phyloP scores from a whole-genome alignment of 2,113 vertebrate genomes.

The Narcine bancroftii region DNA sequence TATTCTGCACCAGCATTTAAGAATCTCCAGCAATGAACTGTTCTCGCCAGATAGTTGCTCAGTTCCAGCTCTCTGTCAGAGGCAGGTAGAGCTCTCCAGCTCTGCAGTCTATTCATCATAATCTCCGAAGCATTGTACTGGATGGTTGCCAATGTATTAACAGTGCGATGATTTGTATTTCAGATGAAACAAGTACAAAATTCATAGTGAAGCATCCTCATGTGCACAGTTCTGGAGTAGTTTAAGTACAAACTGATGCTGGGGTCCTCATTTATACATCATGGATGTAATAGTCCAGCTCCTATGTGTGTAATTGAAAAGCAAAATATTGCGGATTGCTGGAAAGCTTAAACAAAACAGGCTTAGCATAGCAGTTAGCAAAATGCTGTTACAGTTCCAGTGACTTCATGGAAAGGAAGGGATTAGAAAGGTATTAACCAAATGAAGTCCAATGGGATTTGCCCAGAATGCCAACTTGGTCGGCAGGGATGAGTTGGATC shows the following conservation, averaged over 20 bases:
- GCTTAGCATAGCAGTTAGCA: too few relatives aligned
- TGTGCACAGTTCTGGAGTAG: not conserved
- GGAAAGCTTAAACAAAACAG: too few relatives aligned
- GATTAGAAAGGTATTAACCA: too few relatives aligned
- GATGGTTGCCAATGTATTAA: not conserved
- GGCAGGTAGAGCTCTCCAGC: too few relatives aligned
- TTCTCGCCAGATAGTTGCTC: not conserved
- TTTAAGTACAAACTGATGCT: not conserved
- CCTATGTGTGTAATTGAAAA: not conserved
- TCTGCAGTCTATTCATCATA: not conserved
- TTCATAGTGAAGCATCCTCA: not conserved
- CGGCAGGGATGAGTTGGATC: too few relatives aligned
- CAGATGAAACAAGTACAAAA: conserved; percentile 9
- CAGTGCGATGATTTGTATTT: not conserved
- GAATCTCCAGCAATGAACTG: not conserved
- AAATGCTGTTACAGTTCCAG: too few relatives aligned
- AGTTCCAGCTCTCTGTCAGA: not conserved
- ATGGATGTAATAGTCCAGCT: not conserved
- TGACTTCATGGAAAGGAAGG: too few relatives aligned
- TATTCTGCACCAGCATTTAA: not conserved
- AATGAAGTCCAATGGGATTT: too few relatives aligned
- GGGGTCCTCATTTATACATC: not conserved
- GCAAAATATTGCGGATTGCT: too few relatives aligned
- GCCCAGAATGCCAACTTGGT: too few relatives aligned
- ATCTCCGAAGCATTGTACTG: not conserved